Conservation (phyloP, 2,888 invertebrate species). For the Drosophila antonietae region DNA sequence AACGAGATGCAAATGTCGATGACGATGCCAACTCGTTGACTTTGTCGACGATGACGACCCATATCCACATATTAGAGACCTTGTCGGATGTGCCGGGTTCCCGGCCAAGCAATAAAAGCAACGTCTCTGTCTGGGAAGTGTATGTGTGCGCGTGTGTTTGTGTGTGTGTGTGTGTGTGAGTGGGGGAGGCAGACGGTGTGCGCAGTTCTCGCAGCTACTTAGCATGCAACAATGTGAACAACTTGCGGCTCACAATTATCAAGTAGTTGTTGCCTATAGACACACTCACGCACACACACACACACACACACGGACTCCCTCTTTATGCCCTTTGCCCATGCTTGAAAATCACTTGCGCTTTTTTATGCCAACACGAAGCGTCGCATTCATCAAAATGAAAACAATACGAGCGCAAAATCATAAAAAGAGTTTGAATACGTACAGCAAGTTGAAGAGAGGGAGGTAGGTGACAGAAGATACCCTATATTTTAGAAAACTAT, state of each 20-base stretch:
- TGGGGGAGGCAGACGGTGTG: not conserved
- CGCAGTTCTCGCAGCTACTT: constrained; percentile 46
- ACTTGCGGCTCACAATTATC: constrained; percentile 56
- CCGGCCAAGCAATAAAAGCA: constrained; percentile 45
- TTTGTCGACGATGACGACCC: constrained; percentile 58
- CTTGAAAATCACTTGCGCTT: constrained; percentile 65
- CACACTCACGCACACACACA: not conserved
- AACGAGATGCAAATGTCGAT: constrained; percentile 57
- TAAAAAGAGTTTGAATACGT: constrained; percentile 36
- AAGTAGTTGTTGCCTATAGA: constrained; percentile 47
- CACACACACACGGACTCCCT: not conserved
- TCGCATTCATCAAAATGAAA: constrained; percentile 59
- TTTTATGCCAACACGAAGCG: constrained; percentile 44
- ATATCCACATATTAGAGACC: constrained; percentile 63
- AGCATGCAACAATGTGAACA: constrained; percentile 59
- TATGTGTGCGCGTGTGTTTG: not conserved
- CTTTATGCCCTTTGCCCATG: constrained; percentile 1
- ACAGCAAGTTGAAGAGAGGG: not conserved
- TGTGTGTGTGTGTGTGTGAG: not conserved
- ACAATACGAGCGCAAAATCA: constrained; percentile 56
- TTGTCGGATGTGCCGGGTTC: constrained; percentile 29
- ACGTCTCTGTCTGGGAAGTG: constrained; percentile 30
- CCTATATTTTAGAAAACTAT: not conserved
- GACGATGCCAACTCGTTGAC: constrained; percentile 59
- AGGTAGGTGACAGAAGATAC: not conserved